Conservation (phyloP, 2,888 invertebrate species). For the Andrena fulva region DNA sequence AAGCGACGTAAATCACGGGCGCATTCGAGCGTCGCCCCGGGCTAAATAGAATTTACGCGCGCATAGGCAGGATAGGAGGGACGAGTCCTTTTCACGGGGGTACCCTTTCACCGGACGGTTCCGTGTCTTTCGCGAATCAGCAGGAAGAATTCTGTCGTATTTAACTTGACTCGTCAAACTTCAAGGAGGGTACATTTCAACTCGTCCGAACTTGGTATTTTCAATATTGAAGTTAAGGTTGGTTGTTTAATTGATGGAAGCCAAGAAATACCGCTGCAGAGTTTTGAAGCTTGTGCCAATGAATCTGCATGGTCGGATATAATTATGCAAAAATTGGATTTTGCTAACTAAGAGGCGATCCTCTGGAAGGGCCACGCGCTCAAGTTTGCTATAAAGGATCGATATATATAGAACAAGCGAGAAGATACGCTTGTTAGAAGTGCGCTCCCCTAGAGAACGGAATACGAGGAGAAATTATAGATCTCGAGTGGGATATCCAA, state of each 20-base stretch:
- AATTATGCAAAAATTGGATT: too few species aligned
- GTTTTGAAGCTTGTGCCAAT: too few species aligned
- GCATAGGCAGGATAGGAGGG: not conserved
- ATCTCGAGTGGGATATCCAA: not conserved
- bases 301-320: too few species aligned
- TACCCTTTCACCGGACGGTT: not conserved
- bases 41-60: conserved; percentile 37
- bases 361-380: not conserved
- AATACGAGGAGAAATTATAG: not conserved
- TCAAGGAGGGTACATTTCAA: too few species aligned
- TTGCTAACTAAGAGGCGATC: too few species aligned
- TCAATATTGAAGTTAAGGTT: too few species aligned
- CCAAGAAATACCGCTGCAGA: too few species aligned
- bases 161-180: not conserved
- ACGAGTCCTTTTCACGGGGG: not conserved
- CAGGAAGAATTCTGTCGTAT: not conserved
- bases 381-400: not conserved
- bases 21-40: conserved; percentile 17
- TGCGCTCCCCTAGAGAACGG: not conserved
- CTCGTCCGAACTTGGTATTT: too few species aligned
- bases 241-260: too few species aligned
- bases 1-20: conserved; percentile 41
- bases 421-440: not conserved
- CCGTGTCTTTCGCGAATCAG: not conserved
- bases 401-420: not conserved